Evolutionary conservation across 2,888 invertebrate genomes (phyloP).

Genomic region (Zaprionus bogoriensis): DNA sequence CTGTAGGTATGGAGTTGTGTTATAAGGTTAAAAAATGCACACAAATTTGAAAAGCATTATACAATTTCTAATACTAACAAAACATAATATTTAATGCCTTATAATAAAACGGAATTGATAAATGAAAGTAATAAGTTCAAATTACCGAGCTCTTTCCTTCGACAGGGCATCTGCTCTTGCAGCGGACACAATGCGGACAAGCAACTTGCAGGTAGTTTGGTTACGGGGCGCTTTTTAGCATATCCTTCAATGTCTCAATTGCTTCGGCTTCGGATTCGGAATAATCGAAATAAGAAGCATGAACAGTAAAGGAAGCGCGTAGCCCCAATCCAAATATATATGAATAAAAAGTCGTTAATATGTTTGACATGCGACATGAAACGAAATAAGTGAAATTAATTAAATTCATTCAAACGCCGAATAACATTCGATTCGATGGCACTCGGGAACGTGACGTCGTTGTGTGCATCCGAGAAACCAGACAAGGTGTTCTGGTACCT

Average conservation of each 20-base stretch:
- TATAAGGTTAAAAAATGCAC: no score
- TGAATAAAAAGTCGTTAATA: slow-evolving; percentile 19
- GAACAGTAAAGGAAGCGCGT: background rate
- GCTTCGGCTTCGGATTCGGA: background rate
- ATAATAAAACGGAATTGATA: background rate
- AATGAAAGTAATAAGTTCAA: no score
- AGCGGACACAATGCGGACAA: background rate
- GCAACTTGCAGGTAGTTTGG: background rate
- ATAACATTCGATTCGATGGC: background rate
- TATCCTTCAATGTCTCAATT: background rate
- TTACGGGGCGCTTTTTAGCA: background rate
- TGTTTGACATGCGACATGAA: slow-evolving; percentile 13
- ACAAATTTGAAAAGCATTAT: background rate
- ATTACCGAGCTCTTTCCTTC: no score
- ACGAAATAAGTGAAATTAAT: slow-evolving; percentile 16
- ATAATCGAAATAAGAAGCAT: background rate
- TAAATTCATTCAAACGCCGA: slow-evolving; percentile 17
- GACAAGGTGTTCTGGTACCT: background rate
- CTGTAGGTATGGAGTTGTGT: background rate
- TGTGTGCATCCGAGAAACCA: background rate
- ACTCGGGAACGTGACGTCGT: background rate
- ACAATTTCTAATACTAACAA: background rate
- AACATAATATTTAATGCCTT: background rate
- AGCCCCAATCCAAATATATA: background rate
- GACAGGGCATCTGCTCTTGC: background rate